phyloP scores from a whole-genome alignment of 2,888 invertebrate genomes.

The Nomada fucata region DNA sequence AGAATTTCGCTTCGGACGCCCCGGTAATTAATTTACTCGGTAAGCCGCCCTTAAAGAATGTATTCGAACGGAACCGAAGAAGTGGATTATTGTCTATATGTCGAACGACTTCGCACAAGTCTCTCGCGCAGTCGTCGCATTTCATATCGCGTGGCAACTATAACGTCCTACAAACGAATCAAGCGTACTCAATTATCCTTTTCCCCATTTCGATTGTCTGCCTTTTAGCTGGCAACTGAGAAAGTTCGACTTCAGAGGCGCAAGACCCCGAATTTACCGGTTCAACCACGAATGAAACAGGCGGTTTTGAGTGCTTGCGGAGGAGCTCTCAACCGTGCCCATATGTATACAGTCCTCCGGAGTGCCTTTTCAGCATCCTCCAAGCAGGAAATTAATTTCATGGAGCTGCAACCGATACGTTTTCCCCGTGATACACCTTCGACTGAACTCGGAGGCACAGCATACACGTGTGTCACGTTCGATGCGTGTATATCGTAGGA shows the following conservation, averaged over 20 bases:
- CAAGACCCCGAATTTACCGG: slow-evolving; percentile 72
- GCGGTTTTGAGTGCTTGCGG: slow-evolving; percentile 69
- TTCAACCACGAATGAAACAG: slow-evolving; percentile 68
- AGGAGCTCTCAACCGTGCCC: slow-evolving; percentile 58
- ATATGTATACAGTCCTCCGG: slow-evolving; percentile 62
- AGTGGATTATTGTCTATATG: neutral
- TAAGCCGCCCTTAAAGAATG: neutral
- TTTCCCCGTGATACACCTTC: slow-evolving; percentile 20
- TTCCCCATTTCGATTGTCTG: slow-evolving; percentile 23
- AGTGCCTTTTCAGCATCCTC: slow-evolving; percentile 69
- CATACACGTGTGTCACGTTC: neutral
- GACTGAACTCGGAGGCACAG: neutral
- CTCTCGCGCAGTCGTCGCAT: neutral
- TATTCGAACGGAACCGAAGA: neutral
- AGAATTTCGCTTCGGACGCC: too few relatives aligned
- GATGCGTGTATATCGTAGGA: neutral
- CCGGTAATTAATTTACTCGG: neutral
- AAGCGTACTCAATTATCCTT: slow-evolving; percentile 54
- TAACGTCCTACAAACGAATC: slow-evolving; percentile 18
- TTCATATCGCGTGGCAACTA: slow-evolving; percentile 9
- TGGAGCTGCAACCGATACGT: slow-evolving; percentile 61
- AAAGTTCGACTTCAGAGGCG: slow-evolving; percentile 53
- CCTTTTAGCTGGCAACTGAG: slow-evolving; percentile 41
- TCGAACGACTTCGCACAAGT: slow-evolving; percentile 1
- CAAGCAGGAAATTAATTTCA: slow-evolving; percentile 71